Base-by-base conservation (phyloP, 1,140 invertebrate species). In the Drosophila pseudoobscura region DNA sequence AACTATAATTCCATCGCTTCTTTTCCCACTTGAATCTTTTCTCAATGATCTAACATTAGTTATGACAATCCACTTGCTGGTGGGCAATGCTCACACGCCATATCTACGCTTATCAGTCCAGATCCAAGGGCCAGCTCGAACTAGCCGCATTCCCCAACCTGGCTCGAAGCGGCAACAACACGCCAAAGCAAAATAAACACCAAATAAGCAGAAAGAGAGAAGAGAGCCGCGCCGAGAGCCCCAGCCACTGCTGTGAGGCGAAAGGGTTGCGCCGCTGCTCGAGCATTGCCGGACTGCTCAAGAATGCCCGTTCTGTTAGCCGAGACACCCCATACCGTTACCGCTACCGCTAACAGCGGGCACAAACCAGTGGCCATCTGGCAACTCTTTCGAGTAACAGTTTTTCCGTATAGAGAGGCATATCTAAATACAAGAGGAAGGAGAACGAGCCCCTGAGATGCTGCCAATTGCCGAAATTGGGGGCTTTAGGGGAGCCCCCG, bases 121-220 rank as follows among this genome's bases (percentile, higher is more conserved):
- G 75, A 5, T 26, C 71, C 0, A 69, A 49, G 57, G 60, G 83
- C 63, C 51, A 51, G 68, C 77, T 85, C 78, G 65, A 87, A 80
- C 64, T 64, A 57, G 74, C 59, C 59, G 52, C 66, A 80, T 80
- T 69, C 59, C 51, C 69, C 61, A 62, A 63, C 75, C 82, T 75
- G 78, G 83, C 88, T 87, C 75, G 66, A 87, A 60, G 70, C 75
- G 61, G 59, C 51, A 31, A 50, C 20, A 51, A 22, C 35, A 4
- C 64, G 56, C 63, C 47, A 61, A 66, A 75, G 17, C 15, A 11
- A 39, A 57, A 78, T 44, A 78, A 61, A 65, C 58, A 57, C 45
- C 15, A 15, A 15, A 15, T 15, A 15, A 47, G 60, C 62, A 5
- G 3, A 26, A 31, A 43, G 8, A 43, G 39, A 46, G 29, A 29